These are phyloP conservation scores for Vanessa tameamea DNA, from an alignment of 1,140 invertebrate genomes.

Conservation along the genomic window DNA sequence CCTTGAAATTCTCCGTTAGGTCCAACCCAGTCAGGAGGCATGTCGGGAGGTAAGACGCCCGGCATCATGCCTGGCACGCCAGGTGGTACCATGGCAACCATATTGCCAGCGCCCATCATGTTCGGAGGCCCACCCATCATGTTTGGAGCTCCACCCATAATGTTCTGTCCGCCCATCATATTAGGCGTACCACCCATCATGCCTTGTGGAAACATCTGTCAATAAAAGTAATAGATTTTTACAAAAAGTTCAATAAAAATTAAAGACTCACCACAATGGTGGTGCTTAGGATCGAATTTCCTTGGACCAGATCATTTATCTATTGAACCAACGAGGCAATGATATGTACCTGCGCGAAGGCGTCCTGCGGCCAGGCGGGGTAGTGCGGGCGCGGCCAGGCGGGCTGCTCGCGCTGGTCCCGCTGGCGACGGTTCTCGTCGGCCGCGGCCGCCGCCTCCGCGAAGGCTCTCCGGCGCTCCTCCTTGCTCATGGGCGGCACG, in stretches of 20 bases:
- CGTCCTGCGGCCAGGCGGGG: slow-evolving; percentile 40
- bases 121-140: slow-evolving; percentile 47
- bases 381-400: slow-evolving; percentile 45
- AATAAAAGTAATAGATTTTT: slow-evolving; percentile 14
- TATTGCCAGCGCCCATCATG: slow-evolving; percentile 47
- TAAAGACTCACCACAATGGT: not conserved
- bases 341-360: slow-evolving; percentile 48
- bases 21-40: slow-evolving; percentile 48
- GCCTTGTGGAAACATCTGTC: slow-evolving; percentile 63
- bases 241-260: not conserved
- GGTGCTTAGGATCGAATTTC: too few relatives aligned
- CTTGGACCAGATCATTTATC: not conserved
- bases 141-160: slow-evolving; percentile 46
- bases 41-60: slow-evolving; percentile 44
- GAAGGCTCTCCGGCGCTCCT: slow-evolving; percentile 72
- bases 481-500: slow-evolving; percentile 74
- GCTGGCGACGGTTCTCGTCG: slow-evolving; percentile 54
- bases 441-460: slow-evolving; percentile 71
- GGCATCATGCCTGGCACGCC: slow-evolving; percentile 43
- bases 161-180: slow-evolving; percentile 40
- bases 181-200: slow-evolving; percentile 38
- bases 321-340: not conserved
- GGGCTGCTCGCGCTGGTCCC: slow-evolving; percentile 44
- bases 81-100: slow-evolving; percentile 37
- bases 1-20: slow-evolving; percentile 50